These are phyloP conservation scores for Psittacula cyanocephala DNA, from an alignment of 2,113 vertebrate species.

Conservation along the genomic window DNA sequence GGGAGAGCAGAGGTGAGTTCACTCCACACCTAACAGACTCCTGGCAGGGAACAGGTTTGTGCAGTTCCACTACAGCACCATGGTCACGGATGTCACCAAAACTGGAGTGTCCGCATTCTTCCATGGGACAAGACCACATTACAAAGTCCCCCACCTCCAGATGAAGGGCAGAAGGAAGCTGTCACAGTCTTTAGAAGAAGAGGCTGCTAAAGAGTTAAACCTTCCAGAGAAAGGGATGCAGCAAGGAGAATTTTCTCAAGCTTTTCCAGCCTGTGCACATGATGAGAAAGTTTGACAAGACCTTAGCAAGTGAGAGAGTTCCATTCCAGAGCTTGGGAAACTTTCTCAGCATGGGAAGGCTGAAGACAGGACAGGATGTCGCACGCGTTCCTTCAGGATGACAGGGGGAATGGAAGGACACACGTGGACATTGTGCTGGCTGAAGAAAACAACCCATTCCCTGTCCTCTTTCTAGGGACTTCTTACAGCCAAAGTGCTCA, in stretches of 20 bases:
- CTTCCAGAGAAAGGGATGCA: background rate
- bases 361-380: constrained; percentile 45
- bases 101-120: fast-evolving
- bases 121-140: background rate
- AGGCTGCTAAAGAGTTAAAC: constrained; percentile 21
- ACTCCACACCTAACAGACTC: background rate
- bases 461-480: background rate
- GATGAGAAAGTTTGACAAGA: constrained; percentile 44
- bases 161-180: background rate
- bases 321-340: constrained; percentile 55
- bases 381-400: background rate
- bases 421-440: background rate
- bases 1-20: background rate
- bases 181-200: background rate
- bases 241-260: constrained; percentile 58
- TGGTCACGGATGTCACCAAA: background rate
- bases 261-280: background rate
- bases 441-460: background rate
- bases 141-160: background rate
- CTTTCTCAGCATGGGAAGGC: background rate
- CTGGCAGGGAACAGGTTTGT: background rate
- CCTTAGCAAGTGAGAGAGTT: background rate
- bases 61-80: background rate
- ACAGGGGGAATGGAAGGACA: background rate
- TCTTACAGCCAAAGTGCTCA: background rate